phyloP scores from a whole-genome alignment of 2,888 invertebrate species.

The Muscina levida region DNA sequence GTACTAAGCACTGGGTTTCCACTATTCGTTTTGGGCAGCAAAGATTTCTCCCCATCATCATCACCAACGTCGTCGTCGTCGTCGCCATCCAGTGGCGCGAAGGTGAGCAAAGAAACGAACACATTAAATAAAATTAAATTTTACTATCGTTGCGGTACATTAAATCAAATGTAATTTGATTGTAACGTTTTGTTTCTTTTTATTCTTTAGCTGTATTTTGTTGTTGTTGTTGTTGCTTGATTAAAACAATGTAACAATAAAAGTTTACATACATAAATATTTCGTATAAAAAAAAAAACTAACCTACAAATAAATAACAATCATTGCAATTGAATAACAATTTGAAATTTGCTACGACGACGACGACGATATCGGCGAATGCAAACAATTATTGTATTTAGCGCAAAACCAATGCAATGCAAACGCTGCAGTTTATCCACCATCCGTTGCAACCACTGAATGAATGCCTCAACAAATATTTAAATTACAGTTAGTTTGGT shows the following conservation, averaged over 20 bases:
- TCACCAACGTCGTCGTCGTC: no score
- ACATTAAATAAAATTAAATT: constrained; percentile 69
- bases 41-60: constrained; percentile 79
- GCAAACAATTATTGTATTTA: background rate
- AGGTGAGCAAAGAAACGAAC: constrained; percentile 68
- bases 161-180: constrained; percentile 62
- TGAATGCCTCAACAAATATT: no score
- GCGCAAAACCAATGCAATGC: no score
- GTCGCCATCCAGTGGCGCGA: constrained; percentile 78
- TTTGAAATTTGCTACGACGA: constrained; percentile 5
- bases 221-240: constrained; percentile 19
- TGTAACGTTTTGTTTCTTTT: constrained; percentile 10
- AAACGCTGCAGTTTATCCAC: no score
- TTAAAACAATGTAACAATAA: constrained; percentile 33
- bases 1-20: constrained; percentile 34
- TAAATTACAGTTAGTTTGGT: no score
- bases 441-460: background rate
- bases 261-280: background rate
- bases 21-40: constrained; percentile 53
- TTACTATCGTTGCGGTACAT: constrained; percentile 63
- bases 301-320: background rate
- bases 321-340: constrained; percentile 23
- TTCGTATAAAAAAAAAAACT: background rate
- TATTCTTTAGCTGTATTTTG: background rate
- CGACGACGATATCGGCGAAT: background rate